Evolutionary conservation across 2,888 invertebrate genomes (phyloP).

Genomic region (Melangyna quadrimaculata): DNA sequence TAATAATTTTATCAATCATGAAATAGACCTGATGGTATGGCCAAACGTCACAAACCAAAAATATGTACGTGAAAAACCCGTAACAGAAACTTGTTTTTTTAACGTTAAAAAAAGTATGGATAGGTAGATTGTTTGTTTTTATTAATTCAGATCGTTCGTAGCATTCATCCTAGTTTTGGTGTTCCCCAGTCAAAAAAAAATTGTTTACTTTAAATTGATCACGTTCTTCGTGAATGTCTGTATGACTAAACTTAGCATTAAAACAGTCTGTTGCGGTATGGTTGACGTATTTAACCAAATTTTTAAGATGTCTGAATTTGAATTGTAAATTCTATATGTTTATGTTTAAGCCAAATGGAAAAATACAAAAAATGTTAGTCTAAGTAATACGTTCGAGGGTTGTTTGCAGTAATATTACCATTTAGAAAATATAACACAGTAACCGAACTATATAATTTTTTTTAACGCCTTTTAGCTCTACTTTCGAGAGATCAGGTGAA

Average conservation of each 20-base stretch:
- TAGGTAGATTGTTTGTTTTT: constrained; percentile 23
- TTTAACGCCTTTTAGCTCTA: no score
- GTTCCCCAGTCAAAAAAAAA: background rate
- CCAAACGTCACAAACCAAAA: background rate
- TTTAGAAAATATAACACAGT: no score
- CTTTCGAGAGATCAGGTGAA: no score
- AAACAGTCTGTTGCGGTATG: background rate
- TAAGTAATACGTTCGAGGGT: no score
- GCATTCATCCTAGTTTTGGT: background rate
- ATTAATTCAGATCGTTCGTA: background rate
- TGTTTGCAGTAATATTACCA: no score
- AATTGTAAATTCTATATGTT: background rate
- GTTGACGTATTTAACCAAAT: background rate
- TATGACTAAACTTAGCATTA: background rate
- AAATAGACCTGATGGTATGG: background rate
- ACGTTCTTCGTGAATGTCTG: background rate
- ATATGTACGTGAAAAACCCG: background rate
- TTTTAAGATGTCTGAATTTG: background rate
- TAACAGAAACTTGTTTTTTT: no score
- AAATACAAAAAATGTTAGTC: background rate
- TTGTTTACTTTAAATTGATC: constrained; percentile 14
- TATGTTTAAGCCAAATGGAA: background rate
- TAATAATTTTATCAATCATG: background rate
- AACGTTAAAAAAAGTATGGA: no score
- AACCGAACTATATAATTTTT: no score